Evolutionary conservation across 2,888 invertebrate genomes (phyloP).

Genomic region (Microplitis manilae): DNA sequence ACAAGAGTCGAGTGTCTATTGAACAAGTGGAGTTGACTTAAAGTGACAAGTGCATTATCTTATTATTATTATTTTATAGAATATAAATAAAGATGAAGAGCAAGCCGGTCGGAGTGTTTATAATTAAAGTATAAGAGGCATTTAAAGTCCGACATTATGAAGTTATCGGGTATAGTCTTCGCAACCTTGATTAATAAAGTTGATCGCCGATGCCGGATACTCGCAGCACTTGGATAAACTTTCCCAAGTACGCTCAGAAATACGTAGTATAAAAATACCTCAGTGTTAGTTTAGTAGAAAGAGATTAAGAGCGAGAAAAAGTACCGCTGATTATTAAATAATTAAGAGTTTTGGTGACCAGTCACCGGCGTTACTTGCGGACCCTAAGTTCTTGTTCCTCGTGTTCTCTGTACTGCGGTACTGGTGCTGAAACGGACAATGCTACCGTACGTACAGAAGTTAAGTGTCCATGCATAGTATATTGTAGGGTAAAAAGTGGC

Average conservation of each 20-base stretch:
- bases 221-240: conserved; percentile 6
- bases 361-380: too few relatives aligned
- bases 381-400: too few relatives aligned
- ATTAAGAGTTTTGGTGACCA: too few relatives aligned
- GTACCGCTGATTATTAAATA: conserved; percentile 7
- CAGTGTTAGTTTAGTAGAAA: conserved; percentile 16
- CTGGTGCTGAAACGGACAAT: too few relatives aligned
- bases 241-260: conserved; percentile 23
- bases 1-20: neutral
- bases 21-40: conserved; percentile 27
- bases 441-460: too few relatives aligned
- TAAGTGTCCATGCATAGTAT: too few relatives aligned
- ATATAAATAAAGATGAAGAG: too few relatives aligned
- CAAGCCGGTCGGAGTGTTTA: too few relatives aligned
- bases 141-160: neutral
- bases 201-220: conserved; percentile 10
- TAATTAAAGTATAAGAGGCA: neutral
- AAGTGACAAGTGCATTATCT: neutral
- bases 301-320: conserved; percentile 16
- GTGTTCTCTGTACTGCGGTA: too few relatives aligned
- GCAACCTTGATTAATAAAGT: conserved; percentile 31
- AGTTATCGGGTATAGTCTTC: neutral
- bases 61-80: too few relatives aligned
- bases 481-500: neutral
- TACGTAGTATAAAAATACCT: conserved; percentile 30